Base-by-base conservation (phyloP, 2,888 invertebrate genomes). In the Byasa hedistus region DNA sequence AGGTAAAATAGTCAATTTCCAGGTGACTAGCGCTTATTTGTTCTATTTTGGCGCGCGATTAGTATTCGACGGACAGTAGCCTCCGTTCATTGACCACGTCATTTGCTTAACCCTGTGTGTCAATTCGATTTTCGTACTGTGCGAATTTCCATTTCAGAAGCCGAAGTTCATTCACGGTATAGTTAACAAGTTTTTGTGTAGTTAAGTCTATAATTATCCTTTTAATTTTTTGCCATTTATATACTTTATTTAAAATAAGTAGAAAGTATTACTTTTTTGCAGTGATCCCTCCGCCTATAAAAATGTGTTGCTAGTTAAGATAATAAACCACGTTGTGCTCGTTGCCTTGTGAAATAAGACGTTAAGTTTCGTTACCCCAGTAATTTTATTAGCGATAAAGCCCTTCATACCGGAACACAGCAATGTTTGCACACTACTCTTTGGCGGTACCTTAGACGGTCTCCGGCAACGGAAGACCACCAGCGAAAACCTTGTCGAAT, bases 101-200 rank as follows among this genome's bases (percentile, higher is more conserved):
- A 90, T 91, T 91, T 89, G 90, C 89, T 86, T 89, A 91, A 89
- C 89, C 88, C 90, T 89, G 91, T 90, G 89, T 89, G 89, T 89
- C 89, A 90, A 91, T 91, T 91, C 89, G 91, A 90, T 89, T 89
- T 87, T 85, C 87, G 84, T 89, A 87, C 89, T 87, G 57, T 52
- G 54, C 57, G 52, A 52, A 66, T 66, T 66, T 66, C 61, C 66
- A 66, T 61, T 61, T 61, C 32, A 61, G 27, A 61, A 39, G 57
- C 39, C 54, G 57, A 54, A 57, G 51, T 66, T 57, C 57, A 65
- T 61, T 57, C 57, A 56, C 56, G n/a, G 27, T 55, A 55, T 48
- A 39, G 27, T 60, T 56, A 48, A 3, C 24, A 36, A 22, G 36
- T 15, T 52, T 22, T 52, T 22, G n/a, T 22, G 54, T 54, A 27